phyloP scores from a whole-genome alignment of 1,140 invertebrate species.

The Paralvinella palmiformis region DNA sequence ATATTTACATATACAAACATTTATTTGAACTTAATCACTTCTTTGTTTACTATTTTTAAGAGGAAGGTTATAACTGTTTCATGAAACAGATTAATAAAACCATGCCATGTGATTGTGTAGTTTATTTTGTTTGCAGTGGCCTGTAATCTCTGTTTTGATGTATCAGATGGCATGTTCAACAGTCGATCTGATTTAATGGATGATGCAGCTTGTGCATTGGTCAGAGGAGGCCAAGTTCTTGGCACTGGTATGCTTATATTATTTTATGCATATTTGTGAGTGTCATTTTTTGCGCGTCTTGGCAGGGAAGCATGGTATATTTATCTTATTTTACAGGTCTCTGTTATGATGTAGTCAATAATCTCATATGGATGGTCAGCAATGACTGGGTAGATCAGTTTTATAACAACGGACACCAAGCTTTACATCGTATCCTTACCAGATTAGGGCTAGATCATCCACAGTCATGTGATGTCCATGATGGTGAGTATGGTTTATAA shows the following conservation, averaged over 20 bases:
- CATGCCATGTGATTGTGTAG: no score
- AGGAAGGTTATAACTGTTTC: no score
- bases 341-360: conserved; percentile 47
- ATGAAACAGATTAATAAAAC: conserved; percentile 14
- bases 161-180: conserved; percentile 38
- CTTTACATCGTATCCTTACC: conserved; percentile 37
- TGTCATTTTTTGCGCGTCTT: not conserved
- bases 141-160: conserved; percentile 40
- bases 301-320: not conserved
- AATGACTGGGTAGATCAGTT: conserved; percentile 48
- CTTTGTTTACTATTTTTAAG: no score
- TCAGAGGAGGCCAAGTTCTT: conserved; percentile 33
- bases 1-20: no score
- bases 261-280: no score
- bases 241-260: conserved; percentile 30
- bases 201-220: conserved; percentile 41
- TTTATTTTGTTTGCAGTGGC: conserved; percentile 25
- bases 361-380: conserved; percentile 45
- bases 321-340: conserved; percentile 30
- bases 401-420: conserved; percentile 45
- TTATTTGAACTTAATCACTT: no score
- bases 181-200: conserved; percentile 40
- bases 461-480: no score
- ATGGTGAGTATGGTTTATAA: no score
- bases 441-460: conserved; percentile 27